A percentile compares a stretch with the other conserved stretches of the same genome.
Evolutionary conservation across 2,113 vertebrate genomes (phyloP).

Genomic region (Naja naja): DNA sequence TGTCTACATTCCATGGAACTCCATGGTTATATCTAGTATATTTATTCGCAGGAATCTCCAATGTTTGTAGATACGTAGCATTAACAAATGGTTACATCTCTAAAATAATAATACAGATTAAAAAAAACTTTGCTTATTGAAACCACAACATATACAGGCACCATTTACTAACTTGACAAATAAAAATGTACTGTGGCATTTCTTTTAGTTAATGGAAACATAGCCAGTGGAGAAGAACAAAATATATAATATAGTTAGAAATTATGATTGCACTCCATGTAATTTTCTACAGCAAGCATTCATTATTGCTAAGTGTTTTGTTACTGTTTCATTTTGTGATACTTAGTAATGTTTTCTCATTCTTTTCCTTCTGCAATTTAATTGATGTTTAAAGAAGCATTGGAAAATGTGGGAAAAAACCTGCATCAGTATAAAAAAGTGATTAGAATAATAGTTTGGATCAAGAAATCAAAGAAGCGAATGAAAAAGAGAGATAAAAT

Average conservation of each 20-base stretch:
- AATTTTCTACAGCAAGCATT: conserved; percentile 34
- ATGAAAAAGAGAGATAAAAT: conserved; percentile 36
- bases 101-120: not conserved
- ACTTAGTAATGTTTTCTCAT: conserved; percentile 51
- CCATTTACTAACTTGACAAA: conserved; percentile 16
- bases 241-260: conserved; percentile 34
- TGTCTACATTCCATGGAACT: not conserved
- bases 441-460: conserved; percentile 49
- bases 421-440: conserved; percentile 35
- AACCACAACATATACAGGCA: not conserved
- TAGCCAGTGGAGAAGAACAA: conserved; percentile 13
- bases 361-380: conserved; percentile 62
- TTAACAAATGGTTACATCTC: not conserved
- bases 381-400: conserved; percentile 59
- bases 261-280: conserved; percentile 17
- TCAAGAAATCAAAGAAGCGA: conserved; percentile 39
- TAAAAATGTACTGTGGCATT: not conserved
- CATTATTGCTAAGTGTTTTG: conserved; percentile 30
- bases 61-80: not conserved
- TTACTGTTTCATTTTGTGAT: conserved; percentile 48
- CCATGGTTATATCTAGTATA: not conserved
- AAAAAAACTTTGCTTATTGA: not conserved
- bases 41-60: not conserved
- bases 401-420: conserved; percentile 39
- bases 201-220: conserved; percentile 26